Percentiles rank a stretch among this genome's conserved stretches.
These are phyloP conservation scores for Cartodere bifasciata DNA, from an alignment of 2,888 invertebrate species.

Conservation along the genomic window DNA sequence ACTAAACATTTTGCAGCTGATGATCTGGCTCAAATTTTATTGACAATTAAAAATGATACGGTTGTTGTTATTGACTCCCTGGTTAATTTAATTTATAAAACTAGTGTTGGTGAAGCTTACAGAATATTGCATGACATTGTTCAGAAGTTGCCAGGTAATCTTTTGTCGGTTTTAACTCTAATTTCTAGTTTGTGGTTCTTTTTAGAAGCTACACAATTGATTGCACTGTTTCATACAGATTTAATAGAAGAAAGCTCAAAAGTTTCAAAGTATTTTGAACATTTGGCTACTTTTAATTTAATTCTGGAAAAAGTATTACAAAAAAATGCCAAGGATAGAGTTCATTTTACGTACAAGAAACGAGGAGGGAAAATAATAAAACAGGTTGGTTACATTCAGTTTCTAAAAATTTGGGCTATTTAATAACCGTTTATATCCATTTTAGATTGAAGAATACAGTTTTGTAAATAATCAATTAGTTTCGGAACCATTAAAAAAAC, in stretches of 20 bases:
- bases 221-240: conserved; percentile 37
- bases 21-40: conserved; percentile 16
- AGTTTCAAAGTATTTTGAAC: conserved; percentile 35
- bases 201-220: conserved; percentile 24
- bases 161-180: conserved; percentile 16
- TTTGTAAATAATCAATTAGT: conserved; percentile 29
- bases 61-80: conserved; percentile 29
- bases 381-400: conserved; percentile 28
- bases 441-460: conserved; percentile 26
- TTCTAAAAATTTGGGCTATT: not conserved
- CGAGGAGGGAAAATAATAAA: conserved; percentile 39
- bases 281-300: conserved; percentile 32
- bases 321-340: conserved; percentile 22
- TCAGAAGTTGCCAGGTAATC: conserved; percentile 31
- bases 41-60: conserved; percentile 15
- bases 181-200: too few relatives aligned
- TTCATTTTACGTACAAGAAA: conserved; percentile 37
- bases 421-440: conserved; percentile 5
- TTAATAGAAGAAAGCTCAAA: conserved; percentile 35
- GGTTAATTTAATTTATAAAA: conserved; percentile 23
- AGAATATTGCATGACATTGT: conserved; percentile 21
- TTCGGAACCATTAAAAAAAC: conserved; percentile 27
- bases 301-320: conserved; percentile 32
- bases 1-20: conserved; percentile 17
- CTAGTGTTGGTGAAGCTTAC: conserved; percentile 23